Percentiles rank a stretch among this genome's conserved stretches.
Evolutionary conservation across 2,797 vertebrate genomes (phyloP).

Genomic region (Bufotes viridis): DNA sequence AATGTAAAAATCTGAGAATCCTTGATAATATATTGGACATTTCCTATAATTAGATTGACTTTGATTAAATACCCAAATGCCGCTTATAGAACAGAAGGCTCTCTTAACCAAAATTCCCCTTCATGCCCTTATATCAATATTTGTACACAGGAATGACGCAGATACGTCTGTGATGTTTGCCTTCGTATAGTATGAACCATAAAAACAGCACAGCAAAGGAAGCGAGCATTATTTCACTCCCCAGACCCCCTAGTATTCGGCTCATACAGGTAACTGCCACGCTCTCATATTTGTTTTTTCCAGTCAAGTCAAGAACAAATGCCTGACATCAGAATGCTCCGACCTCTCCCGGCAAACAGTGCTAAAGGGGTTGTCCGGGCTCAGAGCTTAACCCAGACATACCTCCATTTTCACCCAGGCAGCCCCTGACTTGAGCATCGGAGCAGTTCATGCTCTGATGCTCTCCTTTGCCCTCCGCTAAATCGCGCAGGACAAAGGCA

Average conservation of each 20-base stretch:
- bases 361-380: too few relatives aligned
- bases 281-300: constrained; percentile 39
- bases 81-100: not conserved
- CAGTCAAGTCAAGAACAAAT: not conserved
- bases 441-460: too few relatives aligned
- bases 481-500: too few relatives aligned
- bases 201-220: not conserved
- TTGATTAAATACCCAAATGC: not conserved
- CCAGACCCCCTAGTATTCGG: not conserved
- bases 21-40: not conserved
- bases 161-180: not conserved
- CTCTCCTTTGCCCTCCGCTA: too few relatives aligned
- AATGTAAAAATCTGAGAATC: too few relatives aligned
- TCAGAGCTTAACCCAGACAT: too few relatives aligned
- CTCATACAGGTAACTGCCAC: not conserved
- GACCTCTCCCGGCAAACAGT: constrained; percentile 14
- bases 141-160: not conserved
- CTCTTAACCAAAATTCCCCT: not conserved
- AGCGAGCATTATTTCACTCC: not conserved
- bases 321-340: not conserved
- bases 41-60: not conserved
- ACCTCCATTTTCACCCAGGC: too few relatives aligned
- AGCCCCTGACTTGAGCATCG: too few relatives aligned
- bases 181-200: not conserved
- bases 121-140: constrained; percentile 6